Evolutionary conservation across 2,113 vertebrate genomes (phyloP).

Genomic region (Shinisaurus crocodilurus): DNA sequence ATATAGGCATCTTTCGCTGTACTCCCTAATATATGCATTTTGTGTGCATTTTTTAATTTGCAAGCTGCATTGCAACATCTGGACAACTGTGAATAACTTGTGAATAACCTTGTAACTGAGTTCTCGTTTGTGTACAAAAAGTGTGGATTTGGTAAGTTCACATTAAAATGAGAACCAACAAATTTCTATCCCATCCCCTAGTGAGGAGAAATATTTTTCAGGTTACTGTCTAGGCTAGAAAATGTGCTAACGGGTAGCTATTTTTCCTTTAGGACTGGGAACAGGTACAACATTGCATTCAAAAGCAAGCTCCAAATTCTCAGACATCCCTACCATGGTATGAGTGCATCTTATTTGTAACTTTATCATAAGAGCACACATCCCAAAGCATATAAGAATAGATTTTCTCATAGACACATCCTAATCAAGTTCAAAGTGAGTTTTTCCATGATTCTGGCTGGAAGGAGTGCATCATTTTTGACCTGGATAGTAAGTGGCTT

Average conservation of each 20-base stretch:
- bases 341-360: not conserved
- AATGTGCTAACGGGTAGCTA: slow-evolving; percentile 5
- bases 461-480: not conserved
- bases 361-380: not conserved
- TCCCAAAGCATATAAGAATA: not conserved
- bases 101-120: too few relatives aligned
- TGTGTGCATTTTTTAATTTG: too few relatives aligned
- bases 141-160: too few relatives aligned
- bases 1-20: too few relatives aligned
- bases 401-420: not conserved
- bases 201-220: not conserved
- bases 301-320: slow-evolving; percentile 41
- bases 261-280: slow-evolving; percentile 42
- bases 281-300: slow-evolving; percentile 37
- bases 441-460: not conserved
- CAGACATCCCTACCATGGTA: not conserved
- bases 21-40: too few relatives aligned
- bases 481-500: not conserved
- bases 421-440: not conserved
- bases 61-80: too few relatives aligned
- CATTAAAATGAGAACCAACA: too few relatives aligned
- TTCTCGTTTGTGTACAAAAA: too few relatives aligned
- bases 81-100: too few relatives aligned
- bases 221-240: slow-evolving; percentile 38
- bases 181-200: too few relatives aligned